Conservation (phyloP, 2,797 vertebrate genomes). For the Myotis pilosus region DNA sequence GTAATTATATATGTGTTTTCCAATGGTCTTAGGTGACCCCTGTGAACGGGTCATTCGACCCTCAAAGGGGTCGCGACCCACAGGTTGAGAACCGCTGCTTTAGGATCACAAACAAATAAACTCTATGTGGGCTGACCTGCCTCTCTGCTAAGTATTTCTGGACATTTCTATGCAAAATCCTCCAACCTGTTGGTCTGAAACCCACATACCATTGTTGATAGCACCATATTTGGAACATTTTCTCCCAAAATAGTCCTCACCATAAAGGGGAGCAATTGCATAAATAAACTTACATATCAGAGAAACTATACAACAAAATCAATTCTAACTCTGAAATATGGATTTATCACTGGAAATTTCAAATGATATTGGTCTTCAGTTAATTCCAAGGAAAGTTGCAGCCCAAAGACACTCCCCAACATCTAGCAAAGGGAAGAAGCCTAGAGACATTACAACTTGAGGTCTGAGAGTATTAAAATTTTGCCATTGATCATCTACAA, state of each 20-base stretch:
- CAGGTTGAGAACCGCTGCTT: background rate
- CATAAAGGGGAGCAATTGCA: background rate
- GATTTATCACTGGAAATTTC: background rate
- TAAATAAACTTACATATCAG: background rate
- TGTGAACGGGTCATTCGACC: too few species aligned
- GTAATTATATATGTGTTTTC: too few species aligned
- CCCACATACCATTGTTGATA: background rate
- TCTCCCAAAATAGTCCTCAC: background rate
- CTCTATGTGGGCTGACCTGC: background rate
- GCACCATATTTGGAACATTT: background rate
- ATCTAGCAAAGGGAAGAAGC: background rate
- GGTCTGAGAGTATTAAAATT: conserved; percentile 14
- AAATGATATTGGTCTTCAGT: background rate
- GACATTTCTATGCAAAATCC: background rate
- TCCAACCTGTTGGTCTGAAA: background rate
- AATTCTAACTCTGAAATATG: background rate
- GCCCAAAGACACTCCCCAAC: background rate
- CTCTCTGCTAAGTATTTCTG: background rate
- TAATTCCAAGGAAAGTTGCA: background rate
- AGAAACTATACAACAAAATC: background rate
- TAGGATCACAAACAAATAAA: background rate
- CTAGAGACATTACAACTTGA: background rate
- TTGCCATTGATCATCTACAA: conserved; percentile 14
- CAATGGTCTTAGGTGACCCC: too few species aligned
- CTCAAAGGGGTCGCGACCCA: too few species aligned